Conservation (phyloP, 2,797 vertebrate species). For the Gambusia yucatana region DNA sequence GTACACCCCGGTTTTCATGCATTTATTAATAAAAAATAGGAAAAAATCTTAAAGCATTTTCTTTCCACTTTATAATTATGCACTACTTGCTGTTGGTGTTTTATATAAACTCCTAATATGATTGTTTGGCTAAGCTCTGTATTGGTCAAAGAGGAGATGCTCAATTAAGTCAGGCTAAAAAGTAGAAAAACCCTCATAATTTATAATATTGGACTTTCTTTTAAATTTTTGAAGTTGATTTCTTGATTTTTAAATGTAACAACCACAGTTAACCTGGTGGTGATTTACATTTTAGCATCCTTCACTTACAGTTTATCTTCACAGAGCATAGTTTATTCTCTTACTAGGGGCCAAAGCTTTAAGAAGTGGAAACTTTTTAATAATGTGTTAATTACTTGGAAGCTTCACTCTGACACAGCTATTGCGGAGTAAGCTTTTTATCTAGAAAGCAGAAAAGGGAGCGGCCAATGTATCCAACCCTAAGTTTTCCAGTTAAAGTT, state of each 20-base stretch:
- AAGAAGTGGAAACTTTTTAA: slow-evolving; percentile 19
- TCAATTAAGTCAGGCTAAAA: slow-evolving; percentile 1
- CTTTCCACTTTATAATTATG: not conserved
- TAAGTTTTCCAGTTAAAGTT: slow-evolving; percentile 16
- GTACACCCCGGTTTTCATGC: not conserved
- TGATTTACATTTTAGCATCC: not conserved
- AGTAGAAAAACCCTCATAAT: slow-evolving; percentile 1
- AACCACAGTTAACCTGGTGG: not conserved
- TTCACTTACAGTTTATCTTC: slow-evolving; percentile 5
- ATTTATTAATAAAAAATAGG: not conserved
- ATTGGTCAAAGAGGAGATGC: slow-evolving; percentile 23
- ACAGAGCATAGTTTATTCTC: slow-evolving; percentile 14
- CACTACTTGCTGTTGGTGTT: not conserved
- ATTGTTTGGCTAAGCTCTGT: not conserved
- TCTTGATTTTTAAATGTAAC: slow-evolving; percentile 8
- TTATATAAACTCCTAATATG: not conserved
- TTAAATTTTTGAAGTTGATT: not conserved
- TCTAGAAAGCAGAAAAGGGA: slow-evolving; percentile 29
- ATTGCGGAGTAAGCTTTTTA: slow-evolving; percentile 36
- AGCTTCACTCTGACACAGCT: slow-evolving; percentile 17
- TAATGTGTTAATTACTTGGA: slow-evolving; percentile 4
- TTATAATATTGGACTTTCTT: not conserved
- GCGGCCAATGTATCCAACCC: slow-evolving; percentile 16
- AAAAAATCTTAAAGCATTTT: not conserved
- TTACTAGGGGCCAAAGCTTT: not conserved